Percentiles rank a stretch among this genome's conserved stretches.
phyloP scores from a whole-genome alignment of 2,888 invertebrate genomes.

The Ophion obscuratus region DNA sequence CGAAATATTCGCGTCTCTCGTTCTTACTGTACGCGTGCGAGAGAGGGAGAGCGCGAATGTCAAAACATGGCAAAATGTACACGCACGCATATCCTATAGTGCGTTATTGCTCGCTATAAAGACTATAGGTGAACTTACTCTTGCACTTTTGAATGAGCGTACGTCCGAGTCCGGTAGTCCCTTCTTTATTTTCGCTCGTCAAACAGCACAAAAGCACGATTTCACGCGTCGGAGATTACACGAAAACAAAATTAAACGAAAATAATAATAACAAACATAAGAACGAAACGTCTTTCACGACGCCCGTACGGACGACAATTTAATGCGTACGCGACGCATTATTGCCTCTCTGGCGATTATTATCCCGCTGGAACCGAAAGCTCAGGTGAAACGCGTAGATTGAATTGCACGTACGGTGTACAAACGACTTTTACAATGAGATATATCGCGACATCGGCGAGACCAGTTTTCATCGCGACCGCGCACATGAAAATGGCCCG shows the following conservation, averaged over 20 bases:
- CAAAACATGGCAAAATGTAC: constrained; percentile 56
- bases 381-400: constrained; percentile 58
- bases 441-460: constrained; percentile 67
- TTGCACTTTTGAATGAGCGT: neutral
- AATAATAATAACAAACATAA: constrained; percentile 17
- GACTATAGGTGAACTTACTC: constrained; percentile 24
- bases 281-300: constrained; percentile 57
- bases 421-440: constrained; percentile 68
- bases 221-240: constrained; percentile 13
- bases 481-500: constrained; percentile 71
- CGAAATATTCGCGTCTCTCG: constrained; percentile 45
- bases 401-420: constrained; percentile 62
- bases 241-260: constrained; percentile 13
- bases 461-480: constrained; percentile 76
- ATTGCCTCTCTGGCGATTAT: constrained; percentile 33
- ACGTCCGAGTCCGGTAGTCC: constrained; percentile 15
- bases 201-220: constrained; percentile 29
- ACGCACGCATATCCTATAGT: neutral
- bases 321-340: constrained; percentile 64
- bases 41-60: constrained; percentile 52
- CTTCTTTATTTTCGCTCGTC: constrained; percentile 1
- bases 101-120: neutral
- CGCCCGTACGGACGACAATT: constrained; percentile 55
- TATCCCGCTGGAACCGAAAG: constrained; percentile 52
- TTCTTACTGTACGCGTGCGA: constrained; percentile 32